A percentile compares a stretch with the other conserved stretches of the same genome.
Evolutionary conservation across 2,113 vertebrate genomes (phyloP).

Genomic region (Peromyscus maniculatus): DNA sequence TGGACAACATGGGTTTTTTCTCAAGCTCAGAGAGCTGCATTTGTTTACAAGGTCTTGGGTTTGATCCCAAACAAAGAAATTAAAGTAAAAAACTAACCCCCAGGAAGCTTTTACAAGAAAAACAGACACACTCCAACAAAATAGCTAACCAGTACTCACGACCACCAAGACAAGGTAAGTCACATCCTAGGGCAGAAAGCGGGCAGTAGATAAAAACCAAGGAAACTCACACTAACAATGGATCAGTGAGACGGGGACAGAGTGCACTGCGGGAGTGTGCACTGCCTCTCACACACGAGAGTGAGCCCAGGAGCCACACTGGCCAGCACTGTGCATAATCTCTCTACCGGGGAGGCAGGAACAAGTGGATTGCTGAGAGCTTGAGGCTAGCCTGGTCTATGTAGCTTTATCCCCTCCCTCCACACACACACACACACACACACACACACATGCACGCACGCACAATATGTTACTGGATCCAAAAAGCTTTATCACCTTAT

Average conservation of each 20-base stretch:
- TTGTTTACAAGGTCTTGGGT: background rate
- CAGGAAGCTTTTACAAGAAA: background rate
- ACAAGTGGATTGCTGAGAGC: background rate
- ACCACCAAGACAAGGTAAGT: background rate
- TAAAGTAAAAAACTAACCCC: background rate
- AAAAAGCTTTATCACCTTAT: background rate
- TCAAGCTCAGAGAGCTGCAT: background rate
- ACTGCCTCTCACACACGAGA: background rate
- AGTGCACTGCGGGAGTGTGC: background rate
- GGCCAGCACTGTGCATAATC: background rate
- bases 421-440: too few species aligned
- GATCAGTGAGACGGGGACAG: background rate
- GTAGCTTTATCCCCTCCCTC: background rate
- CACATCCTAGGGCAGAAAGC: background rate
- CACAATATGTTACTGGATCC: background rate
- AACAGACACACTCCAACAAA: background rate
- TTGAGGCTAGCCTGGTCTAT: background rate
- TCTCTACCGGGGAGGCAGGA: background rate
- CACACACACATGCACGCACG: too few species aligned
- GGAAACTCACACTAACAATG: background rate
- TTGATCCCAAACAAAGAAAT: background rate
- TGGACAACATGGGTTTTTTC: background rate
- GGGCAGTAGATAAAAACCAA: background rate
- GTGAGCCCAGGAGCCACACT: background rate
- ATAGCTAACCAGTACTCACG: background rate